These are phyloP conservation scores for Hypothenemus hampei DNA, from an alignment of 1,140 invertebrate genomes.

Conservation along the genomic window DNA sequence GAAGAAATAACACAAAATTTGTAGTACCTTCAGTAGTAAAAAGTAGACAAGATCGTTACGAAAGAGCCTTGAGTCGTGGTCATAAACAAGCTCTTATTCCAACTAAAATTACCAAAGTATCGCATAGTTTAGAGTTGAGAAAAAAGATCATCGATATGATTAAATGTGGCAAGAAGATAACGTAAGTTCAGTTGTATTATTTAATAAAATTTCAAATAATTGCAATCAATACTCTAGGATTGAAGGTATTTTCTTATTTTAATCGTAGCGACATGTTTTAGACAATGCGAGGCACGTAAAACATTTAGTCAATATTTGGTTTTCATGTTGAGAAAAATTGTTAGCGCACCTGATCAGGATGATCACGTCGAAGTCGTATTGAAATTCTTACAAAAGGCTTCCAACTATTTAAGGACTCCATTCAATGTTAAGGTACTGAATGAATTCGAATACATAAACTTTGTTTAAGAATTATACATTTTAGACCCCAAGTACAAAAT, in stretches of 20 bases:
- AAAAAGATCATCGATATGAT: slow-evolving; percentile 41
- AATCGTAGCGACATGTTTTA: slow-evolving; percentile 36
- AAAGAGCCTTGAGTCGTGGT: slow-evolving; percentile 54
- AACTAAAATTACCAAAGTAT: slow-evolving; percentile 34
- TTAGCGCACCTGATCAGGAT: slow-evolving; percentile 54
- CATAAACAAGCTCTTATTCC: slow-evolving; percentile 46
- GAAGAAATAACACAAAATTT: background rate
- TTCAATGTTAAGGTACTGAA: slow-evolving; percentile 60
- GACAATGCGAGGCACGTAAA: slow-evolving; percentile 63
- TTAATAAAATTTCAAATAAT: background rate
- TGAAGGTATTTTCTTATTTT: background rate
- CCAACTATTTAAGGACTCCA: slow-evolving; percentile 69
- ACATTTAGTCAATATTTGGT: slow-evolving; percentile 80
- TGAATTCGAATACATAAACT: background rate
- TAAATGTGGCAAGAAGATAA: slow-evolving; percentile 41
- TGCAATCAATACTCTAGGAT: background rate
- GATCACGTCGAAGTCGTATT: slow-evolving; percentile 67
- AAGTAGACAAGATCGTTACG: slow-evolving; percentile 50
- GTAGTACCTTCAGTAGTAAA: slow-evolving; percentile 2
- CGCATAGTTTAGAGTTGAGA: slow-evolving; percentile 35
- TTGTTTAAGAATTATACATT: slow-evolving; percentile 18
- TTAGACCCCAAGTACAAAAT: slow-evolving; percentile 67
- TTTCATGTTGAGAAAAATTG: slow-evolving; percentile 67
- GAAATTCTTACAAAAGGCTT: slow-evolving; percentile 78
- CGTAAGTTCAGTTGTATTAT: slow-evolving; percentile 33